Evolutionary conservation across 1,140 invertebrate species (phyloP).

Genomic region (Pachyrhynchus sulphureomaculatus): DNA sequence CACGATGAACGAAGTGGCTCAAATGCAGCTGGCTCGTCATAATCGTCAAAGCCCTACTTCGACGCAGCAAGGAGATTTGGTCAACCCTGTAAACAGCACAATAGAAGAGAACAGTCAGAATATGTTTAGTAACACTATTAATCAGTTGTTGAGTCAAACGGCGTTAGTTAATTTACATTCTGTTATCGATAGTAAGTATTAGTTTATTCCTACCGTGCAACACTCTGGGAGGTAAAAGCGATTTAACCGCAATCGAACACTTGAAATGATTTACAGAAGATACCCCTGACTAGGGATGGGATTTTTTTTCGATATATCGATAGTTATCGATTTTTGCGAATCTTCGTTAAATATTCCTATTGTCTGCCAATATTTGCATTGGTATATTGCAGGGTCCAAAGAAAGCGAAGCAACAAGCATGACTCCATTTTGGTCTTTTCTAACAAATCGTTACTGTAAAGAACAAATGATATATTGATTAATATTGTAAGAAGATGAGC

Average conservation of each 20-base stretch:
- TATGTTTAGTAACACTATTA: slow-evolving; percentile 47
- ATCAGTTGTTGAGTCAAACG: slow-evolving; percentile 44
- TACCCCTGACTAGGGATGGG: too few species aligned
- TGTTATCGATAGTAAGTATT: slow-evolving; percentile 44
- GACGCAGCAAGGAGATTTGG: slow-evolving; percentile 32
- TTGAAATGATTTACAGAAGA: too few species aligned
- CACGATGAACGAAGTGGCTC: slow-evolving; percentile 57
- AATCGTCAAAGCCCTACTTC: slow-evolving; percentile 37
- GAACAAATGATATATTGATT: too few species aligned
- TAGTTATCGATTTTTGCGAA: neutral
- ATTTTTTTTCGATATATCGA: too few species aligned
- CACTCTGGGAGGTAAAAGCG: too few species aligned
- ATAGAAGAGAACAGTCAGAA: slow-evolving; percentile 46
- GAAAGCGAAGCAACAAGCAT: too few species aligned
- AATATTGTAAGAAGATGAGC: too few species aligned
- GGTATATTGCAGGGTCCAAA: too few species aligned
- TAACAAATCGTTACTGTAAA: too few species aligned
- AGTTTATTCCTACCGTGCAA: too few species aligned
- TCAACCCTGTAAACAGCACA: slow-evolving; percentile 26
- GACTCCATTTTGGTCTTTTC: too few species aligned
- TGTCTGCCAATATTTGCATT: neutral
- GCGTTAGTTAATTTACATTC: slow-evolving; percentile 43
- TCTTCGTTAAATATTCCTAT: neutral
- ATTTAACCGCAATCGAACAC: too few species aligned
- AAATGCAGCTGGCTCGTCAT: slow-evolving; percentile 36